Base-by-base conservation (phyloP, 2,113 vertebrate genomes). In the Ceuthmochares aereus region DNA sequence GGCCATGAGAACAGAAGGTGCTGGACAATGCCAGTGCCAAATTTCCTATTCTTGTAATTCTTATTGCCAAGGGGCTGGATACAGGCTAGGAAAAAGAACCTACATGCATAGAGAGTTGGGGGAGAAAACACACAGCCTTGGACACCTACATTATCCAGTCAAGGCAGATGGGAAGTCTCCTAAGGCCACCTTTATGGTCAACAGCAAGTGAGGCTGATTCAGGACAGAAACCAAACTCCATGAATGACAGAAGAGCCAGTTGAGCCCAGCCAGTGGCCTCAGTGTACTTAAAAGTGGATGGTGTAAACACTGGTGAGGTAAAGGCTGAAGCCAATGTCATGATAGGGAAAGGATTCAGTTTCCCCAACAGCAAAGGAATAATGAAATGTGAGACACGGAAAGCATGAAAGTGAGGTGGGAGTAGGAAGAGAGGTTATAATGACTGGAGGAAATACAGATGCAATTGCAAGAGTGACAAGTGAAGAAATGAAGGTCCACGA, bases 181-280 rank as follows among this genome's bases (percentile, higher is more conserved):
- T 59, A 54, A 63, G 37, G 56, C 27, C 3, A 2, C 19, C 36
- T 63, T 14, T 16, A 56, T 2, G 13, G 40, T 40, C 49, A 92
- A n/a, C 21, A 84, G 64, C 10, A 82, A 85, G 59, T 34, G 9
- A 55, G 7, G 42, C 43, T 37, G 47, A 78, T 21, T 63, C 32
- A 75, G 62, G 25, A 60, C 49, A 79, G 40, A 95, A 91, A 59
- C 0, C 0, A 0, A 74, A 82, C 1, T 5, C 47, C 0, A 1
- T 23, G 36, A 62, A 67, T 29, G 51, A 66, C 42, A 45, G 32
- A 78, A 42, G 34, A 85, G 43, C 10, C 29, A 52, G 51, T 9
- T 3, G 19, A 84, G 22, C 12, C 40, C 59, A 81, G 54, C 5
- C 63, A 77, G 13, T 14, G 17, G 32, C 23, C 30, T 55, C 42